phyloP scores from a whole-genome alignment of 1,140 invertebrate genomes.

The Leucophenga varia region DNA sequence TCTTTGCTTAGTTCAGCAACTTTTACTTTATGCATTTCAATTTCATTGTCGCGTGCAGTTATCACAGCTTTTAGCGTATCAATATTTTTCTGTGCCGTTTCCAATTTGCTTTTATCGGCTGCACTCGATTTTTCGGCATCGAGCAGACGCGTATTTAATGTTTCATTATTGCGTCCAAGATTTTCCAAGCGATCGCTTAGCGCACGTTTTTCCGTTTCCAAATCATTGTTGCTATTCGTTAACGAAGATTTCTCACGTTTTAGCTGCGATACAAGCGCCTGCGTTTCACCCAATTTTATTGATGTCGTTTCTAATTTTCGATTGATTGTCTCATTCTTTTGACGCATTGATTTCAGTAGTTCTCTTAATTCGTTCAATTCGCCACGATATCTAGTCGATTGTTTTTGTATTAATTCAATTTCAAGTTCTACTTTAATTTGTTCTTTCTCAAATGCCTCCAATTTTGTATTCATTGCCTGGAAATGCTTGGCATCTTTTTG shows the following conservation, averaged over 20 bases:
- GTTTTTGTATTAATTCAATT: too few relatives aligned
- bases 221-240: conserved; percentile 16
- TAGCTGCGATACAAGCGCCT: conserved; percentile 17
- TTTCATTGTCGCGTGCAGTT: conserved; percentile 10
- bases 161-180: conserved; percentile 10
- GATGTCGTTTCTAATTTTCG: conserved; percentile 22
- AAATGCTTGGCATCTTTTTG: conserved; percentile 4
- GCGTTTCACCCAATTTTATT: conserved; percentile 23
- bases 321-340: conserved; percentile 2
- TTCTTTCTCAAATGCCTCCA: too few relatives aligned
- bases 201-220: conserved; percentile 8
- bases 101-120: conserved; percentile 10
- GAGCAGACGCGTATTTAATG: neutral
- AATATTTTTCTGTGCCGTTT: conserved; percentile 12
- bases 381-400: too few relatives aligned
- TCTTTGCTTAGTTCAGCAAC: conserved; percentile 3
- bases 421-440: too few relatives aligned
- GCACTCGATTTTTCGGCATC: conserved; percentile 13
- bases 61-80: neutral
- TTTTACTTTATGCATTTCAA: conserved; percentile 17
- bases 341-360: too few relatives aligned
- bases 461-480: too few relatives aligned
- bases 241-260: conserved; percentile 18
- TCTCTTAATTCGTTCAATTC: conserved; percentile 1
- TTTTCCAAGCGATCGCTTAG: conserved; percentile 12